A percentile compares a stretch with the other conserved stretches of the same genome.
Conservation (phyloP, 2,888 invertebrate species). For the Ditula angustiorana region DNA sequence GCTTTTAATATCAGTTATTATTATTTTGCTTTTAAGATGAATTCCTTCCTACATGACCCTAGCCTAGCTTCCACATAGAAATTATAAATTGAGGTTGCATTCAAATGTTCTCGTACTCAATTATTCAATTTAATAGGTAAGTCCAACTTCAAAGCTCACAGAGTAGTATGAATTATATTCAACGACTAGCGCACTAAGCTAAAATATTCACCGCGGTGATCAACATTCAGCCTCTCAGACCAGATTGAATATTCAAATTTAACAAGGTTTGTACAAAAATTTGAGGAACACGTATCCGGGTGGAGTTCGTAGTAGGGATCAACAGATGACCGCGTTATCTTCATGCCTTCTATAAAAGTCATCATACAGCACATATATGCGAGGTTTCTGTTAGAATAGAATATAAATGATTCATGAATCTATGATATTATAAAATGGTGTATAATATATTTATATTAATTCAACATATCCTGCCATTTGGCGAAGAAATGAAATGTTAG, state of each 20-base stretch:
- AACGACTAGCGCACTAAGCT: slow-evolving; percentile 10
- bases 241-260: slow-evolving; percentile 33
- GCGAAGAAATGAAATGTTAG: too few relatives aligned
- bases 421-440: too few relatives aligned
- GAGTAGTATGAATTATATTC: slow-evolving; percentile 13
- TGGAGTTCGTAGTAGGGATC: slow-evolving; percentile 19
- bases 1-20: slow-evolving; percentile 28
- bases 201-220: slow-evolving; percentile 30
- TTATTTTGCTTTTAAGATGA: slow-evolving; percentile 13
- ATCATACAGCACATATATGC: neutral
- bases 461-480: too few relatives aligned
- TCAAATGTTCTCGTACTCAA: neutral
- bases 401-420: too few relatives aligned
- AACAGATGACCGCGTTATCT: slow-evolving; percentile 27
- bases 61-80: neutral
- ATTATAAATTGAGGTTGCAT: neutral
- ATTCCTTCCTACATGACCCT: neutral
- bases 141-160: neutral
- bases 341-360: neutral
- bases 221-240: slow-evolving; percentile 16
- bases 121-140: slow-evolving; percentile 1
- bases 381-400: neutral
- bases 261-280: slow-evolving; percentile 28
- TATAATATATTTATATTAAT: too few relatives aligned
- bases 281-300: slow-evolving; percentile 22